A percentile compares a stretch with the other conserved stretches of the same genome.
phyloP scores from a whole-genome alignment of 1,140 invertebrate genomes.

The Piezodorus guildinii region DNA sequence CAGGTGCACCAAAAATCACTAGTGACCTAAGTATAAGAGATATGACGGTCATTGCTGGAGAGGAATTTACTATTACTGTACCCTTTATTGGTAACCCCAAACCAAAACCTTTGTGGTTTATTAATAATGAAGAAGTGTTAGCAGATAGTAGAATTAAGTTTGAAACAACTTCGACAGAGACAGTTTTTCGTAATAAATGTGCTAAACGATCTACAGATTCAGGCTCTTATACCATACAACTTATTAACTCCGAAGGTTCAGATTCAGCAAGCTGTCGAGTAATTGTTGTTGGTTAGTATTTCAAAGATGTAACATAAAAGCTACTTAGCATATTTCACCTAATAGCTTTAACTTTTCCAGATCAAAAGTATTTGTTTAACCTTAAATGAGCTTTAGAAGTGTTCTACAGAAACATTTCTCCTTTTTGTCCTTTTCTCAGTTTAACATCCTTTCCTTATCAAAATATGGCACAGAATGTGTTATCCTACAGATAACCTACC shows the following conservation, averaged over 20 bases:
- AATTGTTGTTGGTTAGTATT: conserved; percentile 48
- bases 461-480: too few species aligned
- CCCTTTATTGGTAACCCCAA: conserved; percentile 82
- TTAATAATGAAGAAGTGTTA: conserved; percentile 74
- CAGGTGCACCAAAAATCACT: conserved; percentile 76
- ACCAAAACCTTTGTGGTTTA: conserved; percentile 76
- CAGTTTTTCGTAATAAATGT: conserved; percentile 74
- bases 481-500: too few species aligned
- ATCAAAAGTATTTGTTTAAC: too few species aligned
- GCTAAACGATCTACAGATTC: conserved; percentile 74
- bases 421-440: too few species aligned
- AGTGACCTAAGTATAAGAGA: conserved; percentile 85
- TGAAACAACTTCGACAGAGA: conserved; percentile 68
- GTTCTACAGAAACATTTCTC: too few species aligned
- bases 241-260: conserved; percentile 77
- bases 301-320: too few species aligned
- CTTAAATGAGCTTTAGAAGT: too few species aligned
- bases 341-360: too few species aligned
- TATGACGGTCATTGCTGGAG: conserved; percentile 88
- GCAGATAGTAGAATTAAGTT: conserved; percentile 75
- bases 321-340: too few species aligned
- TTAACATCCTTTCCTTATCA: too few species aligned
- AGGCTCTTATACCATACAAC: conserved; percentile 81
- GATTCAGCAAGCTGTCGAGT: conserved; percentile 83
- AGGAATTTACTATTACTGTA: conserved; percentile 90